Evolutionary conservation across 2,888 invertebrate genomes (phyloP), one percentile per base, ranked within the genome.

Genomic region (Pristionchus arcanus): DNA sequence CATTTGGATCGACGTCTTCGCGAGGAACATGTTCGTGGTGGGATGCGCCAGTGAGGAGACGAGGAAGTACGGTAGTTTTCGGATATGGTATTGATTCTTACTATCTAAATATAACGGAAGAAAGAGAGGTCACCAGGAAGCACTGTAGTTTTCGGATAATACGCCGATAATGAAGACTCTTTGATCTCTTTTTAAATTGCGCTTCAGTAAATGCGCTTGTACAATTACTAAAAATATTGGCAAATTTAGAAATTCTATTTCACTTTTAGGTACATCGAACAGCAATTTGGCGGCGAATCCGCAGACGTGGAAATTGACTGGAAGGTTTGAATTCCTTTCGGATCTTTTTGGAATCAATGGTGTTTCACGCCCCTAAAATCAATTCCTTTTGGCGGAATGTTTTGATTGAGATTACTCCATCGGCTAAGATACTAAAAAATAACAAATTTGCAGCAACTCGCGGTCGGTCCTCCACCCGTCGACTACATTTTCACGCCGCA

Each of bases 1-100:
- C 16, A 91, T 92, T 4, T 93, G 93, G 93, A 90, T 93, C 4
- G 92, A 92, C 55, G 89, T 89, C 15, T 84, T 84, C 49, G 84
- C 89, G 0, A 31, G 89, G 81, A 37, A 81, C n/a, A 89, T 89
- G 89, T 83, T 89, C 89, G 37, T 89, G 37, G 59, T 89, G 16
- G 89, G 42, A 28, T 88, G 87, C 31, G 87, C 74, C 2, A 55
- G 53, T 25, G 87, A 71, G 28, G 87, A 88, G 42, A 88, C 87
- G 34, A 88, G 87, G 55, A 88, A 55, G 87, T 88, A 37, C 42
- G 42, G 42, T 49, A 3, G 42, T 11, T 7, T 49, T 13, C 9
- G 42, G 13, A 49, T 7, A 49, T 13, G 42, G 42, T 9, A 49
- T 49, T 49, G 42, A 49, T 49, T 49, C 13, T 49, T 49, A 49